Conservation (phyloP, 1,140 invertebrate genomes). For the Sycophila sp. region DNA sequence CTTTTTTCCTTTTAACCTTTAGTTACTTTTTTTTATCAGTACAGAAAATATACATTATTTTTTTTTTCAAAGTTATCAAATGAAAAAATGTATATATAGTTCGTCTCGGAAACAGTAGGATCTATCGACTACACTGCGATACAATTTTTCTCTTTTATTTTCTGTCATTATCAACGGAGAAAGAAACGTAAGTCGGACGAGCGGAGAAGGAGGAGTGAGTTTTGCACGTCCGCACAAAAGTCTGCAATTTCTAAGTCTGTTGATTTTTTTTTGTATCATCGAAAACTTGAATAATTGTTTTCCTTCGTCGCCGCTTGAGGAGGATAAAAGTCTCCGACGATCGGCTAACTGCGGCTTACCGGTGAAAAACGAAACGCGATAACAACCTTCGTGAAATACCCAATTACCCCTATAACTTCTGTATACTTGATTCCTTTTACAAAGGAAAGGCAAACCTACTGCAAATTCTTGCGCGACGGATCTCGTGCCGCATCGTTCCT, state of each 20-base stretch:
- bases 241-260: neutral
- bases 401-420: constrained; percentile 25
- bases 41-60: constrained; percentile 27
- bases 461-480: constrained; percentile 33
- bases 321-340: constrained; percentile 25
- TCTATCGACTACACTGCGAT: no score
- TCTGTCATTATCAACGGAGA: no score
- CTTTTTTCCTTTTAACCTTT: neutral
- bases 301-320: no score
- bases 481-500: no score
- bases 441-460: constrained; percentile 36
- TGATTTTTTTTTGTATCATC: neutral
- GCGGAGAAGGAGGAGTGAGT: neutral
- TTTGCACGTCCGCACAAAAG: no score
- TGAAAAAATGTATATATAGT: constrained; percentile 15
- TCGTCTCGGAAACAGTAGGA: no score
- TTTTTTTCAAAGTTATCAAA: neutral
- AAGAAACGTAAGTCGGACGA: neutral
- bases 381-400: constrained; percentile 22
- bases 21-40: constrained; percentile 19
- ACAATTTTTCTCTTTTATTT: neutral
- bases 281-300: no score
- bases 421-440: constrained; percentile 35
- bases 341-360: neutral
- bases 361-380: neutral